Base-by-base conservation (phyloP, 2,888 invertebrate genomes). In the Leptopterna dolabrata region DNA sequence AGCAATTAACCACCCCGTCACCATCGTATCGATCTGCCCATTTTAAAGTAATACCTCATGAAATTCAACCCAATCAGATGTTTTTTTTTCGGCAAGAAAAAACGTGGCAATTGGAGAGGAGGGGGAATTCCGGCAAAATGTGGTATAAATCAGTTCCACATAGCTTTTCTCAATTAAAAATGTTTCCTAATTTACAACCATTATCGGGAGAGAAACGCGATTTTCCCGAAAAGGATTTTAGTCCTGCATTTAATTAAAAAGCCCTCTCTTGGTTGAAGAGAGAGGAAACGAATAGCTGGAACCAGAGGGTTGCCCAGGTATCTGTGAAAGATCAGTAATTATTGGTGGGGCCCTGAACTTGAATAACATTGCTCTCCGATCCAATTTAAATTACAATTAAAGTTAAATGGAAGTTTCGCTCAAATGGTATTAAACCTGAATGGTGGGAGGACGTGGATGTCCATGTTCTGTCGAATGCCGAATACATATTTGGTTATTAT, bases 331-430 rank as follows among this genome's bases (percentile, higher is more conserved):
- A 85, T 85, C 85, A 85, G 85, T 85, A 85, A 85, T 85, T 85
- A 85, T 85, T 85, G 36, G 36, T 16, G n/a, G n/a, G 24, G 24
- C 71, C 41, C 30, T 27, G 55, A 82, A 82, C 19, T 55, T 82
- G 63, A 82, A 82, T 63, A 82, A 82, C 82, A 55, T 43, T 55
- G 82, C 55, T 36, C 55, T 19, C 73, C 85, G 36, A 86, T 86
- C 86, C 86, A 86, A 86, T 86, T 86, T 86, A 86, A 86, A 78
- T 86, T 76, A 86, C 86, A 86, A 86, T 86, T 86, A 86, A 86
- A 86, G 78, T 86, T 86, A 86, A 86, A 86, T 63, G 51, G 86
- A 43, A 78, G 71, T 70, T 86, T n/a, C 16, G 51, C 78, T 78
- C 86, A 76, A 78, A 36, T 78, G 86, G 86, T 86, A 86, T 86